Conservation (phyloP, 2,888 invertebrate genomes). For the Nymphalis polychloros region DNA sequence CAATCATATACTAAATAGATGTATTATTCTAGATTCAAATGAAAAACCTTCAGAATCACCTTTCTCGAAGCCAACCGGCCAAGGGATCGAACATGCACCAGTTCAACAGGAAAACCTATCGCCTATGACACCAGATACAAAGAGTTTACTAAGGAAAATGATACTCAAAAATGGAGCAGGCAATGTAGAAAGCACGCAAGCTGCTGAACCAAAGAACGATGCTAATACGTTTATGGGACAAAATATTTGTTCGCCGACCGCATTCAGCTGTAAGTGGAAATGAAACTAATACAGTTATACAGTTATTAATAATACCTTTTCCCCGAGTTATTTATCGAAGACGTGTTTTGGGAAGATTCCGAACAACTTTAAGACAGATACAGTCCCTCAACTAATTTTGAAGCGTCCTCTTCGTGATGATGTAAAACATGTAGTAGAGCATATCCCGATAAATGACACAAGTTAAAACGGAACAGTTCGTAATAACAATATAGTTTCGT, state of each 20-base stretch:
- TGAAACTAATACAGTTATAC: not conserved
- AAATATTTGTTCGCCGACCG: slow-evolving; percentile 67
- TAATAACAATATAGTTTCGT: no score
- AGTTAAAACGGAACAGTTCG: no score
- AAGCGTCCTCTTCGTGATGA: no score
- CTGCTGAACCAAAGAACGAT: slow-evolving; percentile 49
- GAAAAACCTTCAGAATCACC: slow-evolving; percentile 40
- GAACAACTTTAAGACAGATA: no score
- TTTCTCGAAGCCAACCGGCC: slow-evolving; percentile 14
- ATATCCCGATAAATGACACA: no score
- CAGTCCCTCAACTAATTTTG: no score
- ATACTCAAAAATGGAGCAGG: slow-evolving; percentile 54
- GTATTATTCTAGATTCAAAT: slow-evolving; percentile 47
- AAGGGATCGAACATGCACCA: slow-evolving; percentile 3
- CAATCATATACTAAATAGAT: no score
- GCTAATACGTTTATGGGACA: slow-evolving; percentile 69
- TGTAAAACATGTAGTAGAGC: no score
- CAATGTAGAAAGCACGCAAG: slow-evolving; percentile 55
- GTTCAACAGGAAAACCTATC: slow-evolving; percentile 11
- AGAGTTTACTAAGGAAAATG: slow-evolving; percentile 44
- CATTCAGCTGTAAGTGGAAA: slow-evolving; percentile 57
- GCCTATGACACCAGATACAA: slow-evolving; percentile 47
- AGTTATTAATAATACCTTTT: not conserved
- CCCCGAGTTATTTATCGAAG: not conserved
- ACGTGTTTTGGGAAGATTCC: not conserved